Evolutionary conservation across 2,888 invertebrate genomes (phyloP).

Genomic region (Neria commutata): DNA sequence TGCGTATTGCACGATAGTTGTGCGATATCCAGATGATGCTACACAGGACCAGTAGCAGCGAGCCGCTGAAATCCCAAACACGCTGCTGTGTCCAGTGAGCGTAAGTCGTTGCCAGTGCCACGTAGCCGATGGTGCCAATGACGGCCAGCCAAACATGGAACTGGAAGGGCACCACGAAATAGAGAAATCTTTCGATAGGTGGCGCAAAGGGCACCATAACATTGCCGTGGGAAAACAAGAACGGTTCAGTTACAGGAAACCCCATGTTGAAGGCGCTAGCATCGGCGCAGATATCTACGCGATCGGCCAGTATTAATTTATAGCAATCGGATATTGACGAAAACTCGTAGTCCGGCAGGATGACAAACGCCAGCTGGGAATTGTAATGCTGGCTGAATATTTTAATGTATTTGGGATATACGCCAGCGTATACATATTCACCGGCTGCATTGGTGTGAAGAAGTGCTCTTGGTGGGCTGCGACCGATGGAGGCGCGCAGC

Average conservation of each 20-base stretch:
- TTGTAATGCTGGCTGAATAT: neutral
- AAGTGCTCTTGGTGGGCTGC: slow-evolving; percentile 21
- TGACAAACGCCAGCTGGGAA: neutral
- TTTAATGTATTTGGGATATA: neutral
- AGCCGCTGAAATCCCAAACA: slow-evolving; percentile 14
- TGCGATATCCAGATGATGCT: slow-evolving; percentile 9
- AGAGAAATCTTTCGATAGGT: slow-evolving; percentile 32
- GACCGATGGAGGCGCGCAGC: slow-evolving; percentile 17
- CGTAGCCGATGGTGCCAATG: neutral
- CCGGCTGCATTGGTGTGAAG: neutral
- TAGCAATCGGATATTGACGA: neutral
- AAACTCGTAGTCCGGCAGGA: neutral
- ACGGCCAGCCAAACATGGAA: slow-evolving; percentile 20
- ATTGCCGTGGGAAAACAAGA: slow-evolving; percentile 27
- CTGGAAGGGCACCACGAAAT: slow-evolving; percentile 34
- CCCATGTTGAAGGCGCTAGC: neutral
- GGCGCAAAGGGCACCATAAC: slow-evolving; percentile 28
- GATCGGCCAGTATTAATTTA: neutral
- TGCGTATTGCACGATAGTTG: slow-evolving; percentile 1
- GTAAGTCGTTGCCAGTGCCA: slow-evolving; percentile 9
- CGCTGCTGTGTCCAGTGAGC: slow-evolving; percentile 2
- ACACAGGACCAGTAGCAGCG: slow-evolving; percentile 15
- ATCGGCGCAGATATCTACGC: neutral
- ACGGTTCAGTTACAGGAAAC: neutral
- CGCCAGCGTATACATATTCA: neutral